A percentile compares a stretch with the other conserved stretches of the same genome.
These are phyloP conservation scores for Python bivittatus DNA, from an alignment of 2,113 vertebrate species.

Conservation along the genomic window DNA sequence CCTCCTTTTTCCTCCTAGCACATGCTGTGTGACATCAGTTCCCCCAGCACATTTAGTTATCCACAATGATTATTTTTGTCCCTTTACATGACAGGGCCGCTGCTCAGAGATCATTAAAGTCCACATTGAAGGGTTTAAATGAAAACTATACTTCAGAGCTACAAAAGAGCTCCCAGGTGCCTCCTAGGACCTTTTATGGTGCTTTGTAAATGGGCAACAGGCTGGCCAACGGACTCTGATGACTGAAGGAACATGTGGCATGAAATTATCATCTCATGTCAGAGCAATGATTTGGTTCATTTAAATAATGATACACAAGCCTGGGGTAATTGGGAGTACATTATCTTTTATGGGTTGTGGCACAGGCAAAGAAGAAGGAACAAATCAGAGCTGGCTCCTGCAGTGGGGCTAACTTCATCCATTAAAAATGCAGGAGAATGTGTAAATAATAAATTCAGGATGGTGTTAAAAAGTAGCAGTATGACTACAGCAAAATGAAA, in stretches of 20 bases:
- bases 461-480: not conserved
- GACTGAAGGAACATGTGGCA: conserved; percentile 24
- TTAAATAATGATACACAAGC: conserved; percentile 54
- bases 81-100: conserved; percentile 43
- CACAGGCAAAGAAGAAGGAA: conserved; percentile 12
- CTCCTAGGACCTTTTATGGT: conserved; percentile 45
- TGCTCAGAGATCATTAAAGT: conserved; percentile 42
- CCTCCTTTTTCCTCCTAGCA: not conserved
- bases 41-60: conserved; percentile 34
- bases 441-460: conserved; percentile 24
- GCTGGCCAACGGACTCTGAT: conserved; percentile 17
- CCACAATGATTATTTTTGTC: conserved; percentile 48
- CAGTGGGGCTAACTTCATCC: conserved; percentile 10
- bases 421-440: not conserved
- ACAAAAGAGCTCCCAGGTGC: conserved; percentile 6
- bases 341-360: conserved; percentile 41
- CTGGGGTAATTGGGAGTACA: conserved; percentile 26
- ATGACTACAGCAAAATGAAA: not conserved
- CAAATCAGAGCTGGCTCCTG: conserved; percentile 12
- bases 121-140: conserved; percentile 37
- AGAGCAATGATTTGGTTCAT: conserved; percentile 32
- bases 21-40: not conserved
- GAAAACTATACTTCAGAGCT: conserved; percentile 48
- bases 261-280: conserved; percentile 33
- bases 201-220: conserved; percentile 38